A percentile compares a stretch with the other conserved stretches of the same genome.
Evolutionary conservation across 2,113 vertebrate species (phyloP).

Genomic region (Aleadryas rufinucha): DNA sequence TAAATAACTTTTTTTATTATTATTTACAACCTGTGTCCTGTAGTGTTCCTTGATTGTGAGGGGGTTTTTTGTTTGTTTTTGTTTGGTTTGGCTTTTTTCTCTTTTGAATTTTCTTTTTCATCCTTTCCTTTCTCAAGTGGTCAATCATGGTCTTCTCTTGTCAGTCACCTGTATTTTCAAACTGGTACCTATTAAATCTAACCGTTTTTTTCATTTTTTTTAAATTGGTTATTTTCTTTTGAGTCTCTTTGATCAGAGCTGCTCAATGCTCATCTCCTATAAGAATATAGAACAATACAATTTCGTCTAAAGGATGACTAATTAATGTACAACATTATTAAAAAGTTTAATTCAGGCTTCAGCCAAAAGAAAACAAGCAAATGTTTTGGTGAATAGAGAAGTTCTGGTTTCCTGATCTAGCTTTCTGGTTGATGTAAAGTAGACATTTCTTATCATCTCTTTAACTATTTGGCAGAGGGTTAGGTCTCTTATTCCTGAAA

Average conservation of each 20-base stretch:
- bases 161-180: neutral
- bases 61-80: rapidly evolving
- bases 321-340: neutral
- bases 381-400: neutral
- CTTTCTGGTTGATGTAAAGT: neutral
- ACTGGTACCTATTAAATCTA: neutral
- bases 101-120: neutral
- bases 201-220: neutral
- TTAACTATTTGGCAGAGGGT: neutral
- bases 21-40: neutral
- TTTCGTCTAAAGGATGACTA: neutral
- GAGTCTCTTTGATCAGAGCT: neutral
- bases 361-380: neutral
- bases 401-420: neutral
- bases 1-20: neutral
- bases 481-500: neutral
- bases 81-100: neutral
- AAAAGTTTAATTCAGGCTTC: neutral
- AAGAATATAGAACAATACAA: neutral
- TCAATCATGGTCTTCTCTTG: neutral
- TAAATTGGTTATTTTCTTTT: neutral
- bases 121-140: neutral
- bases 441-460: neutral
- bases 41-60: neutral
- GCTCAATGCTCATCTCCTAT: neutral